These are phyloP conservation scores for Dryocosmus kuriphilus DNA, from an alignment of 2,888 invertebrate species.

Conservation along the genomic window DNA sequence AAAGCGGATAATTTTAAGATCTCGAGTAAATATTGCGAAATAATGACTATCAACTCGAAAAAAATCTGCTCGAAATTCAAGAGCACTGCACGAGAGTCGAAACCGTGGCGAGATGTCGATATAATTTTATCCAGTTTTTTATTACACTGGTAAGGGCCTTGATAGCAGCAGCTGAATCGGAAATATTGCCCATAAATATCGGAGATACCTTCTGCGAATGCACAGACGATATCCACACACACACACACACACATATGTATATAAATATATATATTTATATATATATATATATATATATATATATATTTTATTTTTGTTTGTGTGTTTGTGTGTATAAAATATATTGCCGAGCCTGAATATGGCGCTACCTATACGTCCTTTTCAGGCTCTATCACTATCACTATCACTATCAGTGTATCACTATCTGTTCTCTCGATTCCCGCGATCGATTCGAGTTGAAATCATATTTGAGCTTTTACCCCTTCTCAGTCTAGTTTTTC, in stretches of 20 bases:
- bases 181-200: conserved; percentile 78
- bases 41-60: conserved; percentile 48
- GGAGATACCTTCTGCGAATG: conserved; percentile 68
- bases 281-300: no score
- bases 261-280: no score
- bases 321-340: no score
- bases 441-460: conserved; percentile 32
- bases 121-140: conserved; percentile 77
- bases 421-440: conserved; percentile 35
- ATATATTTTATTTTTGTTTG: no score
- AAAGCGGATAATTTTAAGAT: neutral
- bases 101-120: conserved; percentile 74
- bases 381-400: conserved; percentile 1
- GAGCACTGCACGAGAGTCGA: conserved; percentile 66
- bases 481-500: conserved; percentile 15
- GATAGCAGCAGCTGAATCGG: conserved; percentile 77
- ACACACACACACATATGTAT: conserved; percentile 6
- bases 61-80: conserved; percentile 51
- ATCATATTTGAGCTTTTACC: conserved; percentile 40
- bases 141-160: conserved; percentile 76
- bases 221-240: conserved; percentile 49
- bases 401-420: conserved; percentile 28
- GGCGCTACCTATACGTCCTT: no score
- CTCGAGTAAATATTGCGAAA: conserved; percentile 18
- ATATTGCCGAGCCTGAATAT: conserved; percentile 9